Evolutionary conservation across 2,797 vertebrate genomes (phyloP).

Genomic region (Myoxocephalus aenaeus): DNA sequence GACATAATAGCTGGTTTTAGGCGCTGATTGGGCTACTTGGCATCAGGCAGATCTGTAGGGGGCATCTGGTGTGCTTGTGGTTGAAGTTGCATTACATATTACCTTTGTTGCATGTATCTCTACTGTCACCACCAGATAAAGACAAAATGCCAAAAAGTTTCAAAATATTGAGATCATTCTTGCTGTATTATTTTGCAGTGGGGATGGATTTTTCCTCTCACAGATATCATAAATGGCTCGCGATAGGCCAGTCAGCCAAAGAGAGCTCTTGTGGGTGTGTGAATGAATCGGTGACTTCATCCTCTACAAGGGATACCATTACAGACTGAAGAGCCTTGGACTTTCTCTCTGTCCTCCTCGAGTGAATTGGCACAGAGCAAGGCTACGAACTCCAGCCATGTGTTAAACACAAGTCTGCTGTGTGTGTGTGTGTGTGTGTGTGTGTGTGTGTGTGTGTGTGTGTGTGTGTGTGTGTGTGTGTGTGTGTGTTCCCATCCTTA

Average conservation of each 20-base stretch:
- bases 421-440: conserved; percentile 16
- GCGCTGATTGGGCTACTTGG: neutral
- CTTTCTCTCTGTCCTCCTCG: conserved; percentile 58
- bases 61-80: neutral
- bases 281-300: conserved; percentile 68
- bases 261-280: conserved; percentile 35
- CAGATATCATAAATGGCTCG: conserved; percentile 30
- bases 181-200: neutral
- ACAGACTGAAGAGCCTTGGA: conserved; percentile 55
- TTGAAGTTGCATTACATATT: neutral
- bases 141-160: neutral
- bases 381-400: conserved; percentile 58
- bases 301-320: conserved; percentile 58
- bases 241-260: neutral
- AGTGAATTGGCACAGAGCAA: conserved; percentile 59
- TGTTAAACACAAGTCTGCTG: conserved; percentile 58
- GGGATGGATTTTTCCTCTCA: conserved; percentile 19
- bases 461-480: conserved; percentile 3
- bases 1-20: neutral
- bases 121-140: neutral
- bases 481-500: conserved; percentile 42
- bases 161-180: conserved; percentile 21
- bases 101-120: neutral
- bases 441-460: conserved; percentile 27
- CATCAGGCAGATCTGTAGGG: neutral